A percentile compares a stretch with the other conserved stretches of the same genome.
Conservation (phyloP, 2,888 invertebrate species). For the Schrankia costaestrigalis region DNA sequence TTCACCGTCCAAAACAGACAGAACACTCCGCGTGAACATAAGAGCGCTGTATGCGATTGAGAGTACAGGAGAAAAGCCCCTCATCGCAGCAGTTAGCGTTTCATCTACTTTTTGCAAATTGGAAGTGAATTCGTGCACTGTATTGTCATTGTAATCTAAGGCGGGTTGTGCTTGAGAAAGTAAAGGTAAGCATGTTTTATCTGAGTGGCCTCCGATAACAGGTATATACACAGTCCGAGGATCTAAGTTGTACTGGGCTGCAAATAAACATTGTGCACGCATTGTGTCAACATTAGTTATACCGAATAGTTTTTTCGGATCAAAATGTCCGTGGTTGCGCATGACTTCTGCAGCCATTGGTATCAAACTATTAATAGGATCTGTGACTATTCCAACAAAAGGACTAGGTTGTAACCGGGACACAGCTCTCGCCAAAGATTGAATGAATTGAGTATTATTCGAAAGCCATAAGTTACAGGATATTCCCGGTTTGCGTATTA, state of each 20-base stretch:
- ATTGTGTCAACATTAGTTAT: constrained; percentile 87
- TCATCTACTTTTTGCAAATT: constrained; percentile 81
- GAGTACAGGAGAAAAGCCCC: constrained; percentile 79
- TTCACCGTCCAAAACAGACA: constrained; percentile 67
- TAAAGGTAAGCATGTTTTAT: constrained; percentile 87
- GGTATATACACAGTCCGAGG: constrained; percentile 86
- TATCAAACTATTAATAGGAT: constrained; percentile 67
- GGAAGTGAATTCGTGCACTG: constrained; percentile 50
- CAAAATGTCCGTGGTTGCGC: constrained; percentile 67
- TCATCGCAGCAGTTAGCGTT: constrained; percentile 82
- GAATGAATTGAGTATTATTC: constrained; percentile 63
- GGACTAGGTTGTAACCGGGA: constrained; percentile 54
- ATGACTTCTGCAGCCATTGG: constrained; percentile 71
- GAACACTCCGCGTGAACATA: constrained; percentile 78
- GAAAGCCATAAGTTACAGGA: constrained; percentile 81
- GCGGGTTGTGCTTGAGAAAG: constrained; percentile 85
- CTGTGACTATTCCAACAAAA: constrained; percentile 64
- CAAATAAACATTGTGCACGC: constrained; percentile 87
- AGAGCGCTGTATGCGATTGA: constrained; percentile 84
- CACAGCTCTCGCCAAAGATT: constrained; percentile 45
- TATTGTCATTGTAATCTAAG: constrained; percentile 67
- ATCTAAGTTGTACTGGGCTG: constrained; percentile 82
- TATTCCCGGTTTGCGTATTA: constrained; percentile 81
- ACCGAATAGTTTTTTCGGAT: constrained; percentile 85
- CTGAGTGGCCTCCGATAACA: constrained; percentile 88